Evolutionary conservation across 92 coral and sea anemone species (phyloP), one percentile per base, ranked within the genome.

Genomic region (Diadumene lineata): DNA sequence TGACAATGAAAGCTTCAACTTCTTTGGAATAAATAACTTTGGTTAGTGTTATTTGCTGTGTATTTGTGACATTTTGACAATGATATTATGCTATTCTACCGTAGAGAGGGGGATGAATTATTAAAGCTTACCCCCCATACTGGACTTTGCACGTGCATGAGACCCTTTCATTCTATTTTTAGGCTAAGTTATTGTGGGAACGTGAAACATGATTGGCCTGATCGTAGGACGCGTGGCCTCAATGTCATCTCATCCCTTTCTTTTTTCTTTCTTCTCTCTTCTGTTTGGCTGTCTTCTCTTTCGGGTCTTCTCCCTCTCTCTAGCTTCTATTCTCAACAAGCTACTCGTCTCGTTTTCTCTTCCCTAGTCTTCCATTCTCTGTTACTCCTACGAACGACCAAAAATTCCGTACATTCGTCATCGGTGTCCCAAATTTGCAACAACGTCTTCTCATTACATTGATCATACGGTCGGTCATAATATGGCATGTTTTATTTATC

Each of bases 21-120:
- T 24, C n/a, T 88, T 88, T 68, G 89, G 93, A 16, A 71, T 88
- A 25, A 89, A 88, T 50, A 32, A 76, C 53, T 73, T 51, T 34
- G 89, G 93, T 88, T 60, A 70, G 82, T 34, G 1, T 0, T 1
- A 56, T 10, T 56, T n/a, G n/a, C n/a, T 56, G 21, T 56, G 26
- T 56, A 9, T 10, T 0, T 56, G 1, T 10, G 11, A 10, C 63
- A 26, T 56, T 56, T 19, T 38, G 13, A 38, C n/a, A n/a, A n/a
- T n/a, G n/a, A n/a, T n/a, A n/a, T n/a, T n/a, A 38, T 4, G 48
- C 13, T 38, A 6, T 6, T 38, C 48, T 38, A 53, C 4, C 60
- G 25, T 53, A 3, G 60, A 7, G n/a, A 53, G n/a, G 10, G n/a
- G 8, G 8, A 2, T 3, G 3, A 53, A 53, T 53, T 53, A 53